A percentile compares a stretch with the other conserved stretches of the same genome.
These are phyloP conservation scores for Hiodon alosoides DNA, from an alignment of 2,113 vertebrate genomes.

Conservation along the genomic window DNA sequence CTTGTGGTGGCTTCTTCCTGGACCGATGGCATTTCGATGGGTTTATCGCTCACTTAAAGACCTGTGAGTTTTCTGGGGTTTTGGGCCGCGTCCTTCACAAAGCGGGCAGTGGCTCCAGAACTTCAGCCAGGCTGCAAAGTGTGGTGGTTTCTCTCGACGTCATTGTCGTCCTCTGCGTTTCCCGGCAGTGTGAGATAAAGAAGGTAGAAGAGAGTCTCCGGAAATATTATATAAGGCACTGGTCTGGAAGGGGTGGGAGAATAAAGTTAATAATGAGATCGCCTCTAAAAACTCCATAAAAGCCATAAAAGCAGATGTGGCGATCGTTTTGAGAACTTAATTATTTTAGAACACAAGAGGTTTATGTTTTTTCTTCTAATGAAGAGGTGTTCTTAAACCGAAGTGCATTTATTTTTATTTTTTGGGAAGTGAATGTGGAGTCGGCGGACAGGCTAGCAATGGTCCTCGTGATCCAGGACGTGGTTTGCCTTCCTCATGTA, in stretches of 20 bases:
- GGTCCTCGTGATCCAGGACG: neutral
- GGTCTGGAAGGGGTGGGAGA: neutral
- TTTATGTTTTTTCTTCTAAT: neutral
- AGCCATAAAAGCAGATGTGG: neutral
- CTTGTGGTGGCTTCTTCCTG: constrained; percentile 23
- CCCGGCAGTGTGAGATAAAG: neutral
- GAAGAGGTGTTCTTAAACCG: neutral
- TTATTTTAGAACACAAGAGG: constrained; percentile 7
- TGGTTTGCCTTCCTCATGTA: constrained; percentile 33
- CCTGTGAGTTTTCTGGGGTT: constrained; percentile 42
- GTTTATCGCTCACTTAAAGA: constrained; percentile 42
- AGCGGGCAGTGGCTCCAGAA: neutral
- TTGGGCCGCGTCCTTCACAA: constrained; percentile 33
- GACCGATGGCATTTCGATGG: constrained; percentile 15
- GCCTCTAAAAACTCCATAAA: constrained; percentile 30
- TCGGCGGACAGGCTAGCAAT: neutral
- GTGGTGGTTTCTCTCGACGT: too few relatives aligned
- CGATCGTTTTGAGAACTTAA: constrained; percentile 5
- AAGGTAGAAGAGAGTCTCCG: neutral
- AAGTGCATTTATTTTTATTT: neutral
- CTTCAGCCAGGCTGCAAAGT: neutral
- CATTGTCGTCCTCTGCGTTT: neutral
- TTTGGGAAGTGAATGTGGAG: too few relatives aligned
- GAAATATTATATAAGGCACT: constrained; percentile 23
- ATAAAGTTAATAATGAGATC: constrained; percentile 23